Evolutionary conservation across 2,113 vertebrate species (phyloP), one percentile per base, ranked within the genome.

Genomic region (Chaenocephalus aceratus): DNA sequence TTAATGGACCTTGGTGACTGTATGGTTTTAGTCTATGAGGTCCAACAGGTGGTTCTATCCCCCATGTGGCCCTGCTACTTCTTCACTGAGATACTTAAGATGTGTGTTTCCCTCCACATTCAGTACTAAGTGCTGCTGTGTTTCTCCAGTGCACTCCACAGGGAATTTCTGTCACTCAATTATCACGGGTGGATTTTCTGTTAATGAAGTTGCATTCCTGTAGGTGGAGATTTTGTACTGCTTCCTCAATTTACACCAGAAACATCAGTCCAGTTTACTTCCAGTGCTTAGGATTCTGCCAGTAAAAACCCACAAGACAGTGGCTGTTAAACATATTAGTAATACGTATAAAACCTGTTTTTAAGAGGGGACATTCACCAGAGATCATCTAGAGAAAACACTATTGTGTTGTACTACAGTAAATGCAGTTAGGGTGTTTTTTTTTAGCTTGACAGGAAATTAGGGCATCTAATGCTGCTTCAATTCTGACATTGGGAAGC

Each of bases 1-100:
- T 12, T 74, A 88, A 85, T 85, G 73, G 83, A 89, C 73, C 49
- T 80, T 16, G 4, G 73, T 66, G 77, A 21, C 66, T 54, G 68
- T 21, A 5, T 44, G 30, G 74, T 59, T 56, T 49, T 57, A 72
- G 54, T 53, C n/a, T 59, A 36, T 11, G 26, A 56, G 21, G 63
- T 74, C 61, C 34, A 65, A 26, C 26, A 67, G 61, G 68, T 53
- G 48, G 34, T 72, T 64, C 76, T n/a, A 84, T 79, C 63, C 64
- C 80, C 60, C 46, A 45, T 52, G 66, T 75, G 72, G 72, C 10
- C 13, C 34, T 21, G 21, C 45, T 66, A 8, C 49, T 36, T 72
- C 68, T 65, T 64, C 30, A 70, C 41, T 48, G 10, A 65, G 58
- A 81, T 56, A 76, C 61, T 79, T 80, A 46, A 64, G 48, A 70